Percentiles rank a stretch among this genome's conserved stretches.
Conservation (phyloP, 64 coral and sea anemone species). For the Trachythela sp. region DNA sequence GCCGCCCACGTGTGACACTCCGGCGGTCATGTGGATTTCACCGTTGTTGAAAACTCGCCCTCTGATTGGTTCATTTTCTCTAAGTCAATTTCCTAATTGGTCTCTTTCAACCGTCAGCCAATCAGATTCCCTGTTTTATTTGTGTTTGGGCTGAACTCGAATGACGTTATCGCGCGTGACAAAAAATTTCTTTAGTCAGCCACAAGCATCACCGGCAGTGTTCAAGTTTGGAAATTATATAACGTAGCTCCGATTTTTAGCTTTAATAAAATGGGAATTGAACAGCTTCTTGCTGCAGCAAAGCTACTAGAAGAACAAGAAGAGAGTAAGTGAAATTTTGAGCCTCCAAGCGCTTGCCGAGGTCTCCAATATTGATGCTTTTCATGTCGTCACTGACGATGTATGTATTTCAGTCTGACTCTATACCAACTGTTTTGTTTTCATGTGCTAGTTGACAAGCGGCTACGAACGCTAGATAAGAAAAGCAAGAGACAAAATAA, state of each 20-base stretch:
- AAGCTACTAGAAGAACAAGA: background rate
- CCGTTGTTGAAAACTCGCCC: background rate
- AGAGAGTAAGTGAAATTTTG: background rate
- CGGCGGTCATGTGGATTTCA: constrained; percentile 24
- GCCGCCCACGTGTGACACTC: constrained; percentile 20
- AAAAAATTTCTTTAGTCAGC: constrained; percentile 24
- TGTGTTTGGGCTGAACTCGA: constrained; percentile 20
- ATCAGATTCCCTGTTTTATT: constrained; percentile 7
- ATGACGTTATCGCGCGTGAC: constrained; percentile 31
- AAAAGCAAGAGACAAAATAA: constrained; percentile 10
- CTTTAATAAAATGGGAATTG: background rate
- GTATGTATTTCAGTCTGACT: background rate
- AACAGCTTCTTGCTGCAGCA: constrained; percentile 13
- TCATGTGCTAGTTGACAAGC: constrained; percentile 2
- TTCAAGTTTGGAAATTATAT: background rate
- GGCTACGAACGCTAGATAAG: constrained; percentile 16
- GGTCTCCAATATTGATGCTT: background rate
- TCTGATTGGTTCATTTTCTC: background rate
- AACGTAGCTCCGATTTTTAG: background rate
- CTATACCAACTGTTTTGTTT: constrained; percentile 1
- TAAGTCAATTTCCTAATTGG: constrained; percentile 20
- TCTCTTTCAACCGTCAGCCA: background rate
- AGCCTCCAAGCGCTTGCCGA: background rate
- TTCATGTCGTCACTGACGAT: constrained; percentile 2
- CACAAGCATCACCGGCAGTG: constrained; percentile 16